Base-by-base conservation (phyloP, 2,797 vertebrate species). In the Brotula barbata region DNA sequence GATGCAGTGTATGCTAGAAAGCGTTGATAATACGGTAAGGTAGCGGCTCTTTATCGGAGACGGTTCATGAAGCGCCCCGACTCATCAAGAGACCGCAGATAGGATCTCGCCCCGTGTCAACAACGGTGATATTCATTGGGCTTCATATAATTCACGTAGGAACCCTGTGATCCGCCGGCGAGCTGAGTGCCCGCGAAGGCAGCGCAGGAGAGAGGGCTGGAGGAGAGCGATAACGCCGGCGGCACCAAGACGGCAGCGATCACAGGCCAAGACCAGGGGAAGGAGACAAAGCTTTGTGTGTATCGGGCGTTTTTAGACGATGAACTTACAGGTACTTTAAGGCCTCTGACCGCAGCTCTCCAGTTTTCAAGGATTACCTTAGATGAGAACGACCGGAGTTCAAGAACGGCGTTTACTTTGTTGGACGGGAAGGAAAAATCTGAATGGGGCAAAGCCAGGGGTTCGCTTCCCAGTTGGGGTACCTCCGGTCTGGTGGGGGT, bases 181-280 rank as follows among this genome's bases (percentile, higher is more conserved):
- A 64, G 33, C 48, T 15, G 21, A 71, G 65, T 68, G 71, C 60
- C 70, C 65, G 25, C 65, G 46, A 60, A 28, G 44, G 13, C 36
- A 42, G 53, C 36, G 33, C 66, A 54, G 74, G 63, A 80, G 58
- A 64, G 69, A 33, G 51, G 58, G 71, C 88, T 91, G 88, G 63
- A 70, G 61, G 56, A 65, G 53, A 64, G 73, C 10, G 88, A 90
- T 90, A 91, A 90, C 41, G 1, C 40, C 19, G 16, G 15, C 39
- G 6, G 39, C 50, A 58, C 76, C 52, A 70, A 77, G 45, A 40
- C 17, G 12, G 39, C 64, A 67, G 54, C 57, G 71, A 72, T 71
- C 77, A 77, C 40, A n/a, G 22, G 25, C 47, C 45, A 65, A 71
- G 68, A 77, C 80, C 66, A 48, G 65, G 42, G 2, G n/a, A 53